A percentile compares a stretch with the other conserved stretches of the same genome.
phyloP scores from a whole-genome alignment of 2,797 vertebrate genomes.

The Ceyx erithaca region DNA sequence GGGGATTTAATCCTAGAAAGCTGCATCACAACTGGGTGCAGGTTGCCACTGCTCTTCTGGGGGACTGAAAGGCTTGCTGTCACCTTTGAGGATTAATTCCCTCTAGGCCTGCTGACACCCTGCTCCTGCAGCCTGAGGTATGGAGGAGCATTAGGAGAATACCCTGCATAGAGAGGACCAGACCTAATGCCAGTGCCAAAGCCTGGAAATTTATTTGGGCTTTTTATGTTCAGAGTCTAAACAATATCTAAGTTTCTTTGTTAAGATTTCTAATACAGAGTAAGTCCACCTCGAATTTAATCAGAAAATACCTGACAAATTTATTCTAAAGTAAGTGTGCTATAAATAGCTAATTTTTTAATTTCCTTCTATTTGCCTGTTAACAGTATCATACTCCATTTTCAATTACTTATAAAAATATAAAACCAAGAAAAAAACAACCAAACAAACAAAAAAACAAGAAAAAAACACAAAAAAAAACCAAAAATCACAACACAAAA shows the following conservation, averaged over 20 bases:
- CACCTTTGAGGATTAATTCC: neutral
- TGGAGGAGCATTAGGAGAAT: neutral
- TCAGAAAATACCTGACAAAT: neutral
- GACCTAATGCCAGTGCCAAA: neutral
- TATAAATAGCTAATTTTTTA: neutral
- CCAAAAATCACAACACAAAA: too few relatives aligned
- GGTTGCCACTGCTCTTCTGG: neutral
- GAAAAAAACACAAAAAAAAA: too few relatives aligned
- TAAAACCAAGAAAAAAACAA: neutral
- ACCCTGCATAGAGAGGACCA: fast-evolving
- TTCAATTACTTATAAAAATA: neutral
- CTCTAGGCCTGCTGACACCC: fast-evolving
- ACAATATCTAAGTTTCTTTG: neutral
- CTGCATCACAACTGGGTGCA: neutral
- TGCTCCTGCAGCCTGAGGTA: neutral
- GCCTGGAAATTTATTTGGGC: neutral
- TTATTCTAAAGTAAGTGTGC: neutral
- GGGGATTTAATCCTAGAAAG: neutral
- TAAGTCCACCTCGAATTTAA: neutral
- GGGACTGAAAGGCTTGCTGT: fast-evolving
- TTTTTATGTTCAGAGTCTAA: neutral
- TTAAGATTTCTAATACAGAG: neutral
- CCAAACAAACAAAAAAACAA: too few relatives aligned
- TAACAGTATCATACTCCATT: neutral
- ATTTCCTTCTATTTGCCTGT: neutral